These are phyloP conservation scores for Daubentonia madagascariensis DNA, from an alignment of 2,113 vertebrate genomes.

Conservation along the genomic window DNA sequence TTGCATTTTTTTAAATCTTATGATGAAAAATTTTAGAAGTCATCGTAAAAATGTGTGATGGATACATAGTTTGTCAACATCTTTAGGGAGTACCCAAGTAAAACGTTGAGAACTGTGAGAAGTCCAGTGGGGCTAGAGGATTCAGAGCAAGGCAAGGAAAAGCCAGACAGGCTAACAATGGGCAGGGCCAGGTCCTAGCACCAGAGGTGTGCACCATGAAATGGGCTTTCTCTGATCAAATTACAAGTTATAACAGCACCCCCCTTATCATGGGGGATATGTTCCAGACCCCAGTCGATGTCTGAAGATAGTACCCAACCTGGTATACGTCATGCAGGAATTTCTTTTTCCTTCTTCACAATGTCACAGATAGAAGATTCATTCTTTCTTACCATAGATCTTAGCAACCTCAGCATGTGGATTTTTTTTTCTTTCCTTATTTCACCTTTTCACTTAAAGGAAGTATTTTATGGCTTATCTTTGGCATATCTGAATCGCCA, in stretches of 20 bases:
- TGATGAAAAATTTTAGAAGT: not conserved
- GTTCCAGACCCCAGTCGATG: too few species aligned
- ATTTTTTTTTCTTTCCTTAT: not conserved
- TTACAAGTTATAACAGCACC: not conserved
- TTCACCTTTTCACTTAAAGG: not conserved
- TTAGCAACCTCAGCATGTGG: not conserved
- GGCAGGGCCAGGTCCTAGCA: not conserved
- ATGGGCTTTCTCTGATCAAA: not conserved
- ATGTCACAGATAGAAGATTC: too few species aligned
- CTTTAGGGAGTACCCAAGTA: not conserved
- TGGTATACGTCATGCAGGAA: too few species aligned
- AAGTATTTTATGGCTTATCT: not conserved
- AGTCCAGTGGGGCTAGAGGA: not conserved
- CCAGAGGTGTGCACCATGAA: not conserved
- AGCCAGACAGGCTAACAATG: not conserved
- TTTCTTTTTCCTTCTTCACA: not conserved
- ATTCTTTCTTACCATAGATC: not conserved
- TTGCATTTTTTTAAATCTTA: not conserved
- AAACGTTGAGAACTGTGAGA: not conserved
- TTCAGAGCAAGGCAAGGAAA: not conserved
- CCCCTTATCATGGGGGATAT: too few species aligned
- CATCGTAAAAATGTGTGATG: not conserved
- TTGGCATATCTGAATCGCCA: not conserved
- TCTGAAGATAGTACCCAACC: too few species aligned
- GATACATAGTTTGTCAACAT: not conserved